Conservation (phyloP, 2,797 vertebrate genomes). For the Eutrigla gurnardus region DNA sequence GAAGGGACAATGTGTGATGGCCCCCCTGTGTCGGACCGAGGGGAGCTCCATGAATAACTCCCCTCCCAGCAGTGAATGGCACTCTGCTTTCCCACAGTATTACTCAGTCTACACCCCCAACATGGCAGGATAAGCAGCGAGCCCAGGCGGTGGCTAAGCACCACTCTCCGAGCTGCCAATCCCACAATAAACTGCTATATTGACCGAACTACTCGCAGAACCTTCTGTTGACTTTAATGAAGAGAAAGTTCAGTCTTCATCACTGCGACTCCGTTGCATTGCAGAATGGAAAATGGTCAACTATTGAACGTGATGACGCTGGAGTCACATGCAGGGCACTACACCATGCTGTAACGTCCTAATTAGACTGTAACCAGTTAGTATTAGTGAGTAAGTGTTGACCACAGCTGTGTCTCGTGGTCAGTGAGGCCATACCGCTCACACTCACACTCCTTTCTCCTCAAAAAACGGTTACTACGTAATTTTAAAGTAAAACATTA, state of each 20-base stretch:
- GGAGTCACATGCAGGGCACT: slow-evolving; percentile 7
- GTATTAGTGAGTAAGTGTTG: too few species aligned
- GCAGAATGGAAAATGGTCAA: slow-evolving; percentile 52
- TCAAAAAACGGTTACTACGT: background rate
- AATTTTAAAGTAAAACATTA: background rate
- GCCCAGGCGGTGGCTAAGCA: slow-evolving; percentile 54
- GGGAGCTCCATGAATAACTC: slow-evolving; percentile 78
- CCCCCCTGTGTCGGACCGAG: slow-evolving; percentile 66
- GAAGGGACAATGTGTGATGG: slow-evolving; percentile 66
- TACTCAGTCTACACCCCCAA: slow-evolving; percentile 75
- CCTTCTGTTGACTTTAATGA: slow-evolving; percentile 19
- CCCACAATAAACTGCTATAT: slow-evolving; percentile 50
- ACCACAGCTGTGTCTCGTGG: too few species aligned
- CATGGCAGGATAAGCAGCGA: slow-evolving; percentile 67
- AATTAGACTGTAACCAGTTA: slow-evolving; percentile 26
- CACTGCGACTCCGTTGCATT: background rate
- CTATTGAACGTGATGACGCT: slow-evolving; percentile 9
- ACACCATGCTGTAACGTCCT: slow-evolving; percentile 22
- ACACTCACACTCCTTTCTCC: background rate
- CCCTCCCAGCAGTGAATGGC: slow-evolving; percentile 73
- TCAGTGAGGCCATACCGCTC: background rate
- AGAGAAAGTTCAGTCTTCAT: background rate
- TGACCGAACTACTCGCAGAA: slow-evolving; percentile 19
- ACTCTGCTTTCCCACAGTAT: slow-evolving; percentile 80
- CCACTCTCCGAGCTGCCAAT: slow-evolving; percentile 48